Conservation (phyloP, 2,797 vertebrate species). For the Xiphophorus birchmanni region DNA sequence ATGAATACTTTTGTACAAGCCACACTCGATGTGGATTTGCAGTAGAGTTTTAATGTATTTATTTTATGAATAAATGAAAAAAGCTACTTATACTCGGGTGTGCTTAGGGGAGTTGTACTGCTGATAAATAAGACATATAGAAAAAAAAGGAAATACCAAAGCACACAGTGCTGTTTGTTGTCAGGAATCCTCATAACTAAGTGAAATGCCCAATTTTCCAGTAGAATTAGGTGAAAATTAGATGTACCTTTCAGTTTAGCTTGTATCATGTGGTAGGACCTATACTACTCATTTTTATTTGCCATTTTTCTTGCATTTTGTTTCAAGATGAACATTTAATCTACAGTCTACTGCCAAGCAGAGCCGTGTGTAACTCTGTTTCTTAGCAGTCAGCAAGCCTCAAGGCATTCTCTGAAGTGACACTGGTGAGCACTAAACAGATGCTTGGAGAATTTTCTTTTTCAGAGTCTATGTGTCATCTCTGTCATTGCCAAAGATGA, state of each 20-base stretch:
- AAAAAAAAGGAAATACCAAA: constrained; percentile 19
- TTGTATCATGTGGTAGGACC: background rate
- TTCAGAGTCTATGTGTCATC: constrained; percentile 36
- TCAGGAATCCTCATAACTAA: constrained; percentile 29
- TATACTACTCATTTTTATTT: background rate
- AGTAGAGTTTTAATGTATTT: background rate
- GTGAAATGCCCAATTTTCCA: constrained; percentile 12
- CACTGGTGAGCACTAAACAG: constrained; percentile 57
- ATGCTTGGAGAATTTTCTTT: constrained; percentile 49
- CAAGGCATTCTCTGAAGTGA: constrained; percentile 54
- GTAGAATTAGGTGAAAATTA: constrained; percentile 15
- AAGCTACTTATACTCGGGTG: constrained; percentile 5
- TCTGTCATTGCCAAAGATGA: constrained; percentile 31
- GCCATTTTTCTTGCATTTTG: constrained; percentile 21
- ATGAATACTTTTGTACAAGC: background rate
- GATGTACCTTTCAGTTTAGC: background rate
- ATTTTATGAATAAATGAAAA: background rate
- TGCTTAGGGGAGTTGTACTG: constrained; percentile 13
- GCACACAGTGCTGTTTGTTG: constrained; percentile 14
- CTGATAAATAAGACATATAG: constrained; percentile 28
- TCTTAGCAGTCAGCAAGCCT: constrained; percentile 49
- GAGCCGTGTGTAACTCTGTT: constrained; percentile 46
- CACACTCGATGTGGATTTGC: background rate
- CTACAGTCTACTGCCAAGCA: constrained; percentile 30
- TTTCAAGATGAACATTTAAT: constrained; percentile 38